A percentile compares a stretch with the other conserved stretches of the same genome.
Conservation (phyloP, 2,888 invertebrate genomes). For the Merodon equestris region DNA sequence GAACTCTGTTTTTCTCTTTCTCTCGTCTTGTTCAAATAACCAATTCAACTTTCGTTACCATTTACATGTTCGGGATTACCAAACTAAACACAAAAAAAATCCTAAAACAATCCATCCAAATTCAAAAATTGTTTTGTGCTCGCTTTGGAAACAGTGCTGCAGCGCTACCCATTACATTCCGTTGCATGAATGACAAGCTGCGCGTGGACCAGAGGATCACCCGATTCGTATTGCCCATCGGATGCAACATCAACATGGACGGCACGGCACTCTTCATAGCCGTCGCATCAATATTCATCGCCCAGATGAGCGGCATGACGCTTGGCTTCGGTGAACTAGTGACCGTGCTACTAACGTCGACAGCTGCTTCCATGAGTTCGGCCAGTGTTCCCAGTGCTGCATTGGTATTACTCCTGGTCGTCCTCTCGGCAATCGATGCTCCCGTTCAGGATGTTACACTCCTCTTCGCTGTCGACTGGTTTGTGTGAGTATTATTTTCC, state of each 20-base stretch:
- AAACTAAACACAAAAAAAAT: slow-evolving; percentile 18
- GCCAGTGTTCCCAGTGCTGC: slow-evolving; percentile 93
- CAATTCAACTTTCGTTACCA: slow-evolving; percentile 36
- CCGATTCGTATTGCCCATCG: slow-evolving; percentile 92
- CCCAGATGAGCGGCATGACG: slow-evolving; percentile 90
- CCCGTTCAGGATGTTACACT: slow-evolving; percentile 90
- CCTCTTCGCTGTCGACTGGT: slow-evolving; percentile 93
- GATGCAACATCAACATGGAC: slow-evolving; percentile 96
- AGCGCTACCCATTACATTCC: slow-evolving; percentile 92
- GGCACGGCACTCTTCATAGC: slow-evolving; percentile 94
- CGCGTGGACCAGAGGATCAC: slow-evolving; percentile 90
- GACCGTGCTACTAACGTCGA: slow-evolving; percentile 90
- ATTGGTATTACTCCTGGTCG: slow-evolving; percentile 88
- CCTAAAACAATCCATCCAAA: too few relatives aligned
- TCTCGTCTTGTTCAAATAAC: slow-evolving; percentile 34
- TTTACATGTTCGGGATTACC: slow-evolving; percentile 38
- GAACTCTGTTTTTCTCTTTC: slow-evolving; percentile 70
- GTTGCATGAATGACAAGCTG: slow-evolving; percentile 90
- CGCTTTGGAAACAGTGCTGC: slow-evolving; percentile 90
- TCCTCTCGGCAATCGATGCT: slow-evolving; percentile 89
- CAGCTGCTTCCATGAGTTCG: slow-evolving; percentile 92
- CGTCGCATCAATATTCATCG: slow-evolving; percentile 91
- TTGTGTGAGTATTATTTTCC: slow-evolving; percentile 84
- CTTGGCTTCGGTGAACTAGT: slow-evolving; percentile 91
- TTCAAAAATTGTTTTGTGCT: too few relatives aligned